Evolutionary conservation across 1,140 invertebrate genomes (phyloP).

Genomic region (Oncopeltus fasciatus): DNA sequence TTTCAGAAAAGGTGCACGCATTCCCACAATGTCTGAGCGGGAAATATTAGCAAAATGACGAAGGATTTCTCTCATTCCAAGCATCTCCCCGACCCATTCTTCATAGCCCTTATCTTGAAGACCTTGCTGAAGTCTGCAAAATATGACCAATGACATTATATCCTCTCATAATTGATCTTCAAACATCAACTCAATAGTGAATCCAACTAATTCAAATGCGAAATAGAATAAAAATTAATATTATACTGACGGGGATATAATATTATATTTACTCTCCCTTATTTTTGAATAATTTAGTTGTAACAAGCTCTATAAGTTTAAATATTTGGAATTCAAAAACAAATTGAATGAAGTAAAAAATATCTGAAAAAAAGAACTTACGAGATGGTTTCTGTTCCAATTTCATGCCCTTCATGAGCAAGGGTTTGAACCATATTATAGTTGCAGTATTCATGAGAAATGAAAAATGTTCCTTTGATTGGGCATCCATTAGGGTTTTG

Average conservation of each 20-base stretch:
- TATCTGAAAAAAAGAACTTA: slow-evolving; percentile 31
- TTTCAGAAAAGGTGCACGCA: slow-evolving; percentile 78
- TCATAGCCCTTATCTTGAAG: slow-evolving; percentile 77
- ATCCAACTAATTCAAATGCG: too few species aligned
- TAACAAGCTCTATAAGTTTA: too few species aligned
- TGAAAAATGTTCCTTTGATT: slow-evolving; percentile 83
- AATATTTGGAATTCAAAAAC: too few species aligned
- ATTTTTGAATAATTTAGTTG: too few species aligned
- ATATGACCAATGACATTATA: too few species aligned
- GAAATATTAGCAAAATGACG: slow-evolving; percentile 69
- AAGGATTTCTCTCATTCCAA: slow-evolving; percentile 80
- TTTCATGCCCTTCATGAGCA: slow-evolving; percentile 79
- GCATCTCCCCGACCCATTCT: slow-evolving; percentile 85
- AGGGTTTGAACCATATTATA: slow-evolving; percentile 82
- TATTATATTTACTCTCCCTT: too few species aligned
- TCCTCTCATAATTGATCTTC: too few species aligned
- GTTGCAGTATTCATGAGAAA: slow-evolving; percentile 88
- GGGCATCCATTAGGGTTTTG: slow-evolving; percentile 81
- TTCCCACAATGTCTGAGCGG: slow-evolving; percentile 65
- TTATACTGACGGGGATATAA: too few species aligned
- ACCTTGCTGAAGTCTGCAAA: slow-evolving; percentile 51
- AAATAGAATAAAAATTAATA: too few species aligned
- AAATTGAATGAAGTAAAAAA: too few species aligned
- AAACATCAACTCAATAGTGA: too few species aligned
- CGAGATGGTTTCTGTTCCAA: slow-evolving; percentile 79